Evolutionary conservation across 2,113 vertebrate genomes (phyloP).

Genomic region (Cyanoderma ruficeps): DNA sequence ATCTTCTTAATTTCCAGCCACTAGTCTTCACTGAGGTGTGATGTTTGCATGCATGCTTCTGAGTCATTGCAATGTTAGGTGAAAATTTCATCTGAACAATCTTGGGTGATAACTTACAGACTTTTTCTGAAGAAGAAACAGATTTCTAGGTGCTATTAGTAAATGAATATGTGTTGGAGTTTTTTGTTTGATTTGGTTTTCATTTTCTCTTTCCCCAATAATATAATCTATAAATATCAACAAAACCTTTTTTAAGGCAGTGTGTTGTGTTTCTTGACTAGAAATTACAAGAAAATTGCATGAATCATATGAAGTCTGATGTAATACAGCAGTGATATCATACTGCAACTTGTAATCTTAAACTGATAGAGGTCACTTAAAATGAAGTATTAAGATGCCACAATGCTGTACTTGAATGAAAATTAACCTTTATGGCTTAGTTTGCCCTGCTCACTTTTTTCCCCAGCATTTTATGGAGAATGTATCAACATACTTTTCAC

Average conservation of each 20-base stretch:
- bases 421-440: neutral
- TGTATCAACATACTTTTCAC: neutral
- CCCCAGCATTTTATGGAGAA: neutral
- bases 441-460: neutral
- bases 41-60: neutral
- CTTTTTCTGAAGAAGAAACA: neutral
- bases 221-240: neutral
- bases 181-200: neutral
- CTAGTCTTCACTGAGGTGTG: neutral
- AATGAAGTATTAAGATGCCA: neutral
- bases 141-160: neutral
- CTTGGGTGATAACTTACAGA: accelerated
- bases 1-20: neutral
- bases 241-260: neutral
- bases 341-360: neutral
- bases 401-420: neutral
- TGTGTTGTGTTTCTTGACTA: neutral
- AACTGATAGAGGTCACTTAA: neutral
- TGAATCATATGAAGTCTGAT: neutral
- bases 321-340: neutral
- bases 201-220: neutral
- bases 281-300: neutral
- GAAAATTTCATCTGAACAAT: neutral
- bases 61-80: neutral
- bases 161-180: neutral